Conservation (phyloP, 2,113 vertebrate genomes). For the Cebus imitator region DNA sequence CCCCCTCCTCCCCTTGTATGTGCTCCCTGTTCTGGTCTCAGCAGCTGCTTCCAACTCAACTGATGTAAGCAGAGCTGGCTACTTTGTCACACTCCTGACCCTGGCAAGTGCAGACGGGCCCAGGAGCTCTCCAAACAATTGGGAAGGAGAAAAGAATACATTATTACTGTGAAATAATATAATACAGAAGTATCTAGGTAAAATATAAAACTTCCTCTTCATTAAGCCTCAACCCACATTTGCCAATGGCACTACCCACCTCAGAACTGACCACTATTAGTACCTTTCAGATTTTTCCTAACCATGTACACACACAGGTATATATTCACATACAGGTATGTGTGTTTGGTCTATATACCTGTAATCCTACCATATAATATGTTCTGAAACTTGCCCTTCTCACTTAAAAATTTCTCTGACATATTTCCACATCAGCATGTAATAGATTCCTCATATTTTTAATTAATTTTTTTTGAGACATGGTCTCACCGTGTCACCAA, state of each 20-base stretch:
- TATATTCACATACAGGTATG: not conserved
- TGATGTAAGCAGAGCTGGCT: not conserved
- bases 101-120: not conserved
- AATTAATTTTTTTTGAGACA: not conserved
- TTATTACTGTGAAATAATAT: not conserved
- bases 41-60: constrained; percentile 45
- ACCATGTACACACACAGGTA: not conserved
- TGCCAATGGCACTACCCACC: not conserved
- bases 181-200: not conserved
- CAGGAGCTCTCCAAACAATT: constrained; percentile 31
- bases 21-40: constrained; percentile 8
- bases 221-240: not conserved
- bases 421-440: not conserved
- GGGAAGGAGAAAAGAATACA: not conserved
- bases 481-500: not conserved
- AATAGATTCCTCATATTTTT: not conserved
- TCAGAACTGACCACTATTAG: not conserved
- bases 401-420: not conserved
- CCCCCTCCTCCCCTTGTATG: not conserved
- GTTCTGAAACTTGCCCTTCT: constrained; percentile 21
- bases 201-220: constrained; percentile 32
- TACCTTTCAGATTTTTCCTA: constrained; percentile 11
- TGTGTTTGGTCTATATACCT: not conserved
- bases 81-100: constrained; percentile 26
- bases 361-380: not conserved